Percentiles rank a stretch among this genome's conserved stretches.
Conservation (phyloP, 2,888 invertebrate genomes). For the Netelia melanura region DNA sequence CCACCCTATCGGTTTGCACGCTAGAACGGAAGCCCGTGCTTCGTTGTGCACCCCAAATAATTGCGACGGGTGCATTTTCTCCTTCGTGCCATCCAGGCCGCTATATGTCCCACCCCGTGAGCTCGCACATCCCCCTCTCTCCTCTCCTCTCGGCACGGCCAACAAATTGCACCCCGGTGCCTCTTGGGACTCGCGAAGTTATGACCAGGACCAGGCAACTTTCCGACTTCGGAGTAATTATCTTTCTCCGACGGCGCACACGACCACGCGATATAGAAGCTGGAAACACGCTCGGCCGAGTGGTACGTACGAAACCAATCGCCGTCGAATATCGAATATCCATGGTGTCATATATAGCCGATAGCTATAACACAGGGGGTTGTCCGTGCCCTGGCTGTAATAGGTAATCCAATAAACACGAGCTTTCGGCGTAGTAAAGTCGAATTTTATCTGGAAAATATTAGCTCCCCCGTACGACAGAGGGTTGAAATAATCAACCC, state of each 20-base stretch:
- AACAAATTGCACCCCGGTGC: slow-evolving; percentile 80
- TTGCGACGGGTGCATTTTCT: slow-evolving; percentile 78
- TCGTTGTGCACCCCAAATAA: slow-evolving; percentile 78
- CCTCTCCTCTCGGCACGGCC: slow-evolving; percentile 67
- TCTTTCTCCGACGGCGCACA: slow-evolving; percentile 76
- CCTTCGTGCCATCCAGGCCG: slow-evolving; percentile 43
- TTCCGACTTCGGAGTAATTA: slow-evolving; percentile 82
- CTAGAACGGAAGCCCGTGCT: slow-evolving; percentile 58
- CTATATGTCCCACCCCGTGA: slow-evolving; percentile 57
- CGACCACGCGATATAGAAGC: slow-evolving; percentile 48
- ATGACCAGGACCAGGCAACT: slow-evolving; percentile 81
- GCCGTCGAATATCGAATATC: slow-evolving; percentile 69
- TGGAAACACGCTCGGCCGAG: slow-evolving; percentile 56
- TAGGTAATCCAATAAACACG: slow-evolving; percentile 56
- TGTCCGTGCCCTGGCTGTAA: slow-evolving; percentile 18
- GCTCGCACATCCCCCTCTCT: slow-evolving; percentile 53
- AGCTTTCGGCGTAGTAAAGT: slow-evolving; percentile 21
- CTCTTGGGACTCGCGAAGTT: slow-evolving; percentile 81
- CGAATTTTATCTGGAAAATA: slow-evolving; percentile 38
- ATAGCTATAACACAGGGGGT: slow-evolving; percentile 22
- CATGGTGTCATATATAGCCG: slow-evolving; percentile 48
- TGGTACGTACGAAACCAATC: slow-evolving; percentile 68
- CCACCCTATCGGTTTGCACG: slow-evolving; percentile 75
- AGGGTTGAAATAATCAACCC: background rate
- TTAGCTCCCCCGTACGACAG: background rate